Evolutionary conservation across 2,113 vertebrate genomes (phyloP).

Genomic region (Malurus elegans): DNA sequence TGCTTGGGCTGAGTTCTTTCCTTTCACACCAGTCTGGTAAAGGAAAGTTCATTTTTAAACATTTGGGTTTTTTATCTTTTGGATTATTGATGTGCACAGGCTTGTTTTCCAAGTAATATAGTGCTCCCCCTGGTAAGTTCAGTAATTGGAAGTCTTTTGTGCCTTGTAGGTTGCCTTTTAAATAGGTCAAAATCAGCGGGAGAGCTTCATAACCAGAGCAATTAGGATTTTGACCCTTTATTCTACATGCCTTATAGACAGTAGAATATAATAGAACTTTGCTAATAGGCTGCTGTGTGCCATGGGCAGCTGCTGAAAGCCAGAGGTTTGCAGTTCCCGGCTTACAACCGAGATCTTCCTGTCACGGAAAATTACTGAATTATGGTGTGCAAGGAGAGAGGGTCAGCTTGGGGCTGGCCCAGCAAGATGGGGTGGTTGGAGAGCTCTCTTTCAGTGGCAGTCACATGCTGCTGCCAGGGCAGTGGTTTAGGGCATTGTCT

Average conservation of each 20-base stretch:
- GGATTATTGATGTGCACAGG: conserved; percentile 12
- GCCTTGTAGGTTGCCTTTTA: conserved; percentile 61
- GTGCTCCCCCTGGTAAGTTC: conserved; percentile 1
- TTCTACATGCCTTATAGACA: not conserved
- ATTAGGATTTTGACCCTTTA: conserved; percentile 67
- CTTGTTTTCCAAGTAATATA: conserved; percentile 31
- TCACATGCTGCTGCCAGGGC: not conserved
- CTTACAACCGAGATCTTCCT: not conserved
- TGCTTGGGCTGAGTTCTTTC: conserved; percentile 14
- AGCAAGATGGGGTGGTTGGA: not conserved
- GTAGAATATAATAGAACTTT: not conserved
- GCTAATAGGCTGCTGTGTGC: not conserved
- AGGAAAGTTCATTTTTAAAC: not conserved
- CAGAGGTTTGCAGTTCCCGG: not conserved
- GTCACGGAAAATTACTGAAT: not conserved
- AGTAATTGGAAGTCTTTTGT: conserved; percentile 51
- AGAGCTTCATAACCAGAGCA: conserved; percentile 62
- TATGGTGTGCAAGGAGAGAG: not conserved
- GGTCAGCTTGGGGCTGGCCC: not conserved
- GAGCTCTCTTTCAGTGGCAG: not conserved
- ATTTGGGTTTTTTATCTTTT: not conserved
- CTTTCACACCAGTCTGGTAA: not conserved
- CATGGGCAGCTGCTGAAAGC: not conserved
- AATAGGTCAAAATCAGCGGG: conserved; percentile 70
- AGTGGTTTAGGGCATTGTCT: not conserved